Evolutionary conservation across 2,797 vertebrate species (phyloP), one percentile per base, ranked within the genome.

Genomic region (Coregonus ussuriensis): DNA sequence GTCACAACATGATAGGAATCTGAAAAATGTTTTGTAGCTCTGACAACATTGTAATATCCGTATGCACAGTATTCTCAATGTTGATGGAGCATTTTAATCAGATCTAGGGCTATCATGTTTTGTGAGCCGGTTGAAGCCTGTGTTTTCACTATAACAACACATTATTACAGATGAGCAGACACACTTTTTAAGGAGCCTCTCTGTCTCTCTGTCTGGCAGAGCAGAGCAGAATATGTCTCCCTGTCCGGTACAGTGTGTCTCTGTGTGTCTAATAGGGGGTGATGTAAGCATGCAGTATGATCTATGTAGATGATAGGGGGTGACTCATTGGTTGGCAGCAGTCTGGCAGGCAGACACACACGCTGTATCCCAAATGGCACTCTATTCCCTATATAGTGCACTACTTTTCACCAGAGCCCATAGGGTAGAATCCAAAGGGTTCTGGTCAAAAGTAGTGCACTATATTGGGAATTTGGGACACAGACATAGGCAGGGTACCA

Each of bases 201-300:
- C 4, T 21, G 31, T 14, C 5, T 2, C n/a, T 53, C 21, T 72
- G 13, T 31, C 16, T 72, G 41, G 52, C 9, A 47, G 41, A 47
- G 41, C 41, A 47, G 9, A 47, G 41, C 41, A 9, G 9, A 47
- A 47, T 25, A 13, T 31, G n/a, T 29, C 6, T 65, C 9, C 25
- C 62, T 9, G 62, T n/a, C 18, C 2, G 9, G 41, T 47, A 41
- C 41, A 41, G 16, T n/a, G 16, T 51, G 37, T 5, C 18, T 71
- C 18, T 52, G 69, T 71, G 41, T 52, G n/a, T 21, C 13, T 71
- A 81, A 81, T 83, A 21, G 73, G 25, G 35, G 37, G 59, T 52
- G 79, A 83, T 80, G 82, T 80, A 85, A 85, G 82, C 72, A 65
- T 80, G 76, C 72, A 79, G 79, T 77, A 82, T 78, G 79, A 84